Evolutionary conservation across 2,888 invertebrate species (phyloP), one percentile per base, ranked within the genome.

Genomic region (Empis livida): DNA sequence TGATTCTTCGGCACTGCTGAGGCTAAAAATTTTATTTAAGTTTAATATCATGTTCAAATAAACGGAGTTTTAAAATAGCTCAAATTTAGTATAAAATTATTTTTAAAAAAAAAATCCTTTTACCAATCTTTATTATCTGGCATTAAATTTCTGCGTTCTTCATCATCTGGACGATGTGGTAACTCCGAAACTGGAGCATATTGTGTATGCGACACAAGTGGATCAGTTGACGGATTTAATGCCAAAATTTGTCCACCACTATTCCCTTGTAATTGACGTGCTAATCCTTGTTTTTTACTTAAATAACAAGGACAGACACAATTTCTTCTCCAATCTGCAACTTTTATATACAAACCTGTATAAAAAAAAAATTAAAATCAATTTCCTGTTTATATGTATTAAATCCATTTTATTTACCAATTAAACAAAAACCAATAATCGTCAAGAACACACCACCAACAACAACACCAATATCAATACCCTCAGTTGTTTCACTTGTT

Each of bases 121-220:
- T 64, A 82, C 82, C 79, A 80, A 60, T 83, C 83, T 67, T 83
- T 83, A 64, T 78, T 80, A 59, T 83, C 82, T 52, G 73, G 71
- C 83, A 84, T 84, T 59, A 84, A 73, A 64, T 82, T 82, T 61
- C 82, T 76, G 62, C 80, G 79, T 61, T 84, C 84, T 54, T 74
- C 74, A 46, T 64, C 63, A 45, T 74, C 83, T 68, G 72, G 80
- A 46, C 77, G 75, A 13, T 77, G 76, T 42, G 83, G 82, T 55
- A 83, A 77, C 67, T 84, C 84, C 35, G 82, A 76, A 15, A 84
- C 82, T 1, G 83, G 82, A 42, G 80, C 83, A 70, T 84, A 84
- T 68, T 84, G 84, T 31, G 82, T 82, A 50, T 71, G 68, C 1
- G 80, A 77, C 44, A 84, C 83, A 55, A 84, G 71, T 31, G 83